Base-by-base conservation (phyloP, 2,888 invertebrate species). In the Mongoloraphidia duomilia region DNA sequence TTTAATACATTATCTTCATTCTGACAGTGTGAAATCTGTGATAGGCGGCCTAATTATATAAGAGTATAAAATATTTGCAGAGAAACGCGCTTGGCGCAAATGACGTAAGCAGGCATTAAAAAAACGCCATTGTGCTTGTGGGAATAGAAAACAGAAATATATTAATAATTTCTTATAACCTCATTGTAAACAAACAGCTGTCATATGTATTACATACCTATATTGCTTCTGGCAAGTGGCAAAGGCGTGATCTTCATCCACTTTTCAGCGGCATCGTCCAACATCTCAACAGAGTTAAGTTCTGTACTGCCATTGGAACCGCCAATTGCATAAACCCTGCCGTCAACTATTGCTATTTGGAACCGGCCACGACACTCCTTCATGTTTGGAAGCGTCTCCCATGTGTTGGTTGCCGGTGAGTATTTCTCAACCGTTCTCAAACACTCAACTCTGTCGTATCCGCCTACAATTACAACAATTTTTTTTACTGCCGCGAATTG, bases 251-350 rank as follows among this genome's bases (percentile, higher is more conserved):
- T 61, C 43, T 65, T 61, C 17, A 61, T 61, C 79, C 79, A 80
- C 54, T 67, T 69, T 55, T 70, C 68, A 17, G 64, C 59, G 9
- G 59, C 61, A n/a, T 72, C 63, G 57, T 79, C 75, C 35, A 68
- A 74, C 64, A 74, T 73, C 63, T 86, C 85, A 3, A 79, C 79
- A 0, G 80, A 80, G 57, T 80, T 80, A 57, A 91, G 72, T 65
- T 92, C 91, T 10, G 78, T 77, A 53, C 82, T 80, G 1, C 91
- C 92, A 68, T 90, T 87, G 58, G 84, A 85, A 37, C 89, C 90
- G 49, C 88, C 90, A 44, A 87, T 73, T 37, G 82, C 86, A 67
- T 80, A 87, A n/a, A 89, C 75, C 54, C 74, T 72, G 55, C 75
- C 79, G 43, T 74, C 71, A 10, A 85, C 69, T 51, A 80, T 77